These are phyloP conservation scores for Alosa sapidissima DNA, from an alignment of 2,797 vertebrate genomes.

Conservation along the genomic window DNA sequence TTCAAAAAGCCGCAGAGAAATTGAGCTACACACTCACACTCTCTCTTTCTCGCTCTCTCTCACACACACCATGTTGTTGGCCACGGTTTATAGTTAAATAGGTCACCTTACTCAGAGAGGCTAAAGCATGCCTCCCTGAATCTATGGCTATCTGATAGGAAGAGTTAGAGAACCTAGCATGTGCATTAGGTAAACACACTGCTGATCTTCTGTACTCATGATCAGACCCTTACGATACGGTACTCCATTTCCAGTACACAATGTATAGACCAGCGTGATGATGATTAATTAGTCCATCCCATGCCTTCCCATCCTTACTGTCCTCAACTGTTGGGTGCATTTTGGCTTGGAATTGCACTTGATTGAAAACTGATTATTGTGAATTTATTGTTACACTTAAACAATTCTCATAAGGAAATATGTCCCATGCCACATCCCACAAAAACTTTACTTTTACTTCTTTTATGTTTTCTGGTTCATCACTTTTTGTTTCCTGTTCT, in stretches of 20 bases:
- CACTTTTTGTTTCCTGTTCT: not conserved
- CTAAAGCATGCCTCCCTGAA: not conserved
- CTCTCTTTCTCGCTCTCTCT: constrained; percentile 21
- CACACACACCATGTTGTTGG: not conserved
- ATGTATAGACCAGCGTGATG: not conserved
- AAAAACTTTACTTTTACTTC: no score
- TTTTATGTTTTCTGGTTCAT: no score
- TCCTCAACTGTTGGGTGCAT: not conserved
- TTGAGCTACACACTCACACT: constrained; percentile 22
- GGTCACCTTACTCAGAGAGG: constrained; percentile 20
- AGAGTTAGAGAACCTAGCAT: not conserved
- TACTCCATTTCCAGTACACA: not conserved
- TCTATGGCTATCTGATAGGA: not conserved
- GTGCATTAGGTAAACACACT: not conserved
- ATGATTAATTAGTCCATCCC: not conserved
- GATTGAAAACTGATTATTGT: not conserved
- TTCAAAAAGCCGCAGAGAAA: not conserved
- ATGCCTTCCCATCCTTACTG: not conserved
- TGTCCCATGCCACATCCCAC: no score
- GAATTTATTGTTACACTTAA: not conserved
- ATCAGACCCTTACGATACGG: not conserved
- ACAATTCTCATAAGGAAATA: no score
- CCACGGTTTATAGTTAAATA: constrained; percentile 18
- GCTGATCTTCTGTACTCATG: not conserved
- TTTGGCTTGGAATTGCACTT: not conserved